These are phyloP conservation scores for Heliconius sara DNA, from an alignment of 2,888 invertebrate species.

Conservation along the genomic window DNA sequence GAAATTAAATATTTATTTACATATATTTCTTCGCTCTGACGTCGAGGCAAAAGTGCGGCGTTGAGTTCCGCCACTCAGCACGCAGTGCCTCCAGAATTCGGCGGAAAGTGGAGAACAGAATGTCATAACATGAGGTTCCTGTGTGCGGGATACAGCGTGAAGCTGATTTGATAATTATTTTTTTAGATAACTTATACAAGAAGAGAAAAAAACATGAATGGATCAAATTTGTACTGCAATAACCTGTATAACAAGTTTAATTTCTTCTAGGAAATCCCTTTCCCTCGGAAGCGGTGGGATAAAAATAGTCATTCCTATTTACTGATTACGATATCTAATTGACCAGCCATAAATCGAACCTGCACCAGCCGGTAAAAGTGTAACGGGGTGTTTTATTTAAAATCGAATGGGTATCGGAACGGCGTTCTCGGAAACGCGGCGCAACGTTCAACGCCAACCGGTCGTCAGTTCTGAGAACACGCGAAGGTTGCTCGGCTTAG, in stretches of 20 bases:
- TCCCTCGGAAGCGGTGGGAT: conserved; percentile 69
- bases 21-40: too few relatives aligned
- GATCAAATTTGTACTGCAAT: conserved; percentile 48
- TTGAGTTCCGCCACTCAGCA: too few relatives aligned
- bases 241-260: conserved; percentile 65
- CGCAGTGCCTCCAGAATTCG: too few relatives aligned
- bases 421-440: conserved; percentile 68
- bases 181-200: not conserved
- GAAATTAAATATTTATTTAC: too few relatives aligned
- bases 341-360: conserved; percentile 66
- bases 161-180: too few relatives aligned
- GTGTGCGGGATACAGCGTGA: too few relatives aligned
- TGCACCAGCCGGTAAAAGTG: conserved; percentile 49
- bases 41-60: too few relatives aligned
- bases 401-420: conserved; percentile 70
- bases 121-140: too few relatives aligned
- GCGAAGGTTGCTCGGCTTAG: conserved; percentile 73
- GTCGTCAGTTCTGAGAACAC: conserved; percentile 73
- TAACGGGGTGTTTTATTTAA: conserved; percentile 77
- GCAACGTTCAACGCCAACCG: conserved; percentile 59
- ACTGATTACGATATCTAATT: conserved; percentile 73
- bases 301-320: conserved; percentile 72
- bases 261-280: conserved; percentile 73
- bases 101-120: too few relatives aligned
- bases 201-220: conserved; percentile 43